phyloP scores from a whole-genome alignment of 2,113 vertebrate species.

The Ceyx cyanopectus region DNA sequence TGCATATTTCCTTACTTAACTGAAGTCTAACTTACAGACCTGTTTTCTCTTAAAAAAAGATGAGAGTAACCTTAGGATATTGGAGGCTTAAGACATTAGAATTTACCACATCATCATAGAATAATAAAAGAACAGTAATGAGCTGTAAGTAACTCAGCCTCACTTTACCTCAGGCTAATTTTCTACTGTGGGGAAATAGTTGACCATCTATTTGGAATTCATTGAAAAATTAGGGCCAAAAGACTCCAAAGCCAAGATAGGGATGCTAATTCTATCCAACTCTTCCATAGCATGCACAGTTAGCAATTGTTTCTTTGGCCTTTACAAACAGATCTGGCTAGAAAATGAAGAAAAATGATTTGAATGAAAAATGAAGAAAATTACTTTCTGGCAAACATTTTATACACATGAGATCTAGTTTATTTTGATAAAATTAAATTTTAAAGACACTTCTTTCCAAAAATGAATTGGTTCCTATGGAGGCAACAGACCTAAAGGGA shows the following conservation, averaged over 20 bases:
- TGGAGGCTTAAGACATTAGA: not conserved
- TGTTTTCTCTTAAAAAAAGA: not conserved
- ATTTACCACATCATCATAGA: not conserved
- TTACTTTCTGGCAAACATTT: conserved; percentile 40
- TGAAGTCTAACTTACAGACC: not conserved
- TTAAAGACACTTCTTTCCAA: conserved; percentile 57
- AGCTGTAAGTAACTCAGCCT: not conserved
- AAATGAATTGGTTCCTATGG: conserved; percentile 29
- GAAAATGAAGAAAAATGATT: not conserved
- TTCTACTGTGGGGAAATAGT: not conserved
- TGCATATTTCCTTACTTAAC: not conserved
- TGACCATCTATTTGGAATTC: not conserved
- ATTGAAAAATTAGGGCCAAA: not conserved
- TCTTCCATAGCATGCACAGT: not conserved
- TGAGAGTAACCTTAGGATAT: not conserved
- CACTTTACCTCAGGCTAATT: not conserved
- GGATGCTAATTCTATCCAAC: conserved; percentile 4
- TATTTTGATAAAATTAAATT: conserved; percentile 71
- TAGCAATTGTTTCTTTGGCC: conserved; percentile 44
- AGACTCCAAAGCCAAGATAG: conserved; percentile 1
- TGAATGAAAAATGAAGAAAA: conserved; percentile 43
- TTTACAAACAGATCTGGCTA: conserved; percentile 48
- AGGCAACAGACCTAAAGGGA: conserved; percentile 27
- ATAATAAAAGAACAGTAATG: not conserved
- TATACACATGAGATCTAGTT: conserved; percentile 25